phyloP scores from a whole-genome alignment of 2,888 invertebrate genomes.

The Sinotaia quadrata region DNA sequence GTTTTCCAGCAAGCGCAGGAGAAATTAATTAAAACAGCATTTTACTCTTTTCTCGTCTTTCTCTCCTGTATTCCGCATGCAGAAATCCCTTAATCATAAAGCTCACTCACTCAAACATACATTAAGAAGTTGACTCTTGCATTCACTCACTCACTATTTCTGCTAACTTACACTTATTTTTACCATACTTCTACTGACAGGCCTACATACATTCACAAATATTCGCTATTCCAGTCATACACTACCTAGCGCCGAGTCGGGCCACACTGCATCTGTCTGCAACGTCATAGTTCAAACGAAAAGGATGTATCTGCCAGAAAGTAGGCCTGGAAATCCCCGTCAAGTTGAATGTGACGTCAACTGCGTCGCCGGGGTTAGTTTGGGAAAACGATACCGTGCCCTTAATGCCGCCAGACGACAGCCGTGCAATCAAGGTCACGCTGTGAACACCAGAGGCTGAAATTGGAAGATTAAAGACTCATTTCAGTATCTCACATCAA shows the following conservation, averaged over 20 bases:
- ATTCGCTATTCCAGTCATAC: too few relatives aligned
- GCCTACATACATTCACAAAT: neutral
- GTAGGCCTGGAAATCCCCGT: neutral
- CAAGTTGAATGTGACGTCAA: neutral
- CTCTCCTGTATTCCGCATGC: too few relatives aligned
- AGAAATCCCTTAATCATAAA: too few relatives aligned
- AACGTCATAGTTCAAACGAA: slow-evolving; percentile 31
- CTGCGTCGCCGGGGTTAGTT: neutral
- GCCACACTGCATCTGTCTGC: slow-evolving; percentile 16
- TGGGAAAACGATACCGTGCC: slow-evolving; percentile 18
- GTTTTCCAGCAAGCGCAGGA: too few relatives aligned
- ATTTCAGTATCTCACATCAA: too few relatives aligned
- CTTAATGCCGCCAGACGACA: slow-evolving; percentile 17
- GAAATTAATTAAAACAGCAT: too few relatives aligned
- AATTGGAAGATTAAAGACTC: neutral
- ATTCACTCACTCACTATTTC: too few relatives aligned
- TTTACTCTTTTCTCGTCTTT: too few relatives aligned
- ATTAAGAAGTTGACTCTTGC: too few relatives aligned
- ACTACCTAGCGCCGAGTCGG: slow-evolving; percentile 19
- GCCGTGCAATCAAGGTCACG: neutral
- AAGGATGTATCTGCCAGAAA: slow-evolving; percentile 19
- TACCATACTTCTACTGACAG: too few relatives aligned
- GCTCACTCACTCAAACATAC: too few relatives aligned
- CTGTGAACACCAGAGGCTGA: neutral
- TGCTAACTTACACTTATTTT: too few relatives aligned